Evolutionary conservation across 2,797 vertebrate species (phyloP), one percentile per base, ranked within the genome.

Genomic region (Melanotaenia pygmaea): DNA sequence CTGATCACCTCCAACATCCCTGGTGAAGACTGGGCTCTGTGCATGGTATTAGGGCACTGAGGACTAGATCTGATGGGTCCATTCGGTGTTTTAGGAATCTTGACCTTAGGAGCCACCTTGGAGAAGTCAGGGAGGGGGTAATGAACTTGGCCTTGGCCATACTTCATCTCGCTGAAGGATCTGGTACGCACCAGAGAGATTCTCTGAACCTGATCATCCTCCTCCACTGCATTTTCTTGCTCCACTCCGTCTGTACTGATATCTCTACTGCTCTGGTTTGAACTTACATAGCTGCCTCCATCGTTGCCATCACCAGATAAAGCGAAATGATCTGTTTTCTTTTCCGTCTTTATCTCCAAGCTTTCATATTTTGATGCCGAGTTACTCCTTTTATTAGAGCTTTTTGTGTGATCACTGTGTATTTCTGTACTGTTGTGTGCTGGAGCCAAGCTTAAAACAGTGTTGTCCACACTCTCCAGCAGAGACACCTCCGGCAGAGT

Each of bases 401-500:
- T 81, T 24, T 64, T 62, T 32, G 74, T 74, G 20, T 53, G 32
- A 22, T 66, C 30, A n/a, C 16, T 50, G 10, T 47, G 6, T 22
- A 40, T n/a, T 13, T 18, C 3, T 59, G 45, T 43, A 37, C 64
- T 79, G 59, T 59, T 78, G 67, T 34, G 66, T 63, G 50, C 60
- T 13, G 59, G 68, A 61, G 68, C 83, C 43, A n/a, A 58, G 84
- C 91, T 94, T 1, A 72, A 64, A 59, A 79, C 38, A 0, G 89
- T 91, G 61, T 94, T 88, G 5, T 95, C 90, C 70, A 92, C 58
- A 77, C 96, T 96, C 16, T 97, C 96, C 3, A 94, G 84, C 40
- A 94, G 88, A 12, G 95, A 96, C 22, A 88, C 89, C 64, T 98
- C 96, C 0, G 96, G 96, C 79, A 97, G 90, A 37, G 96, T 96